phyloP scores from a whole-genome alignment of 2,888 invertebrate species.

The Mactromeris polynyma region DNA sequence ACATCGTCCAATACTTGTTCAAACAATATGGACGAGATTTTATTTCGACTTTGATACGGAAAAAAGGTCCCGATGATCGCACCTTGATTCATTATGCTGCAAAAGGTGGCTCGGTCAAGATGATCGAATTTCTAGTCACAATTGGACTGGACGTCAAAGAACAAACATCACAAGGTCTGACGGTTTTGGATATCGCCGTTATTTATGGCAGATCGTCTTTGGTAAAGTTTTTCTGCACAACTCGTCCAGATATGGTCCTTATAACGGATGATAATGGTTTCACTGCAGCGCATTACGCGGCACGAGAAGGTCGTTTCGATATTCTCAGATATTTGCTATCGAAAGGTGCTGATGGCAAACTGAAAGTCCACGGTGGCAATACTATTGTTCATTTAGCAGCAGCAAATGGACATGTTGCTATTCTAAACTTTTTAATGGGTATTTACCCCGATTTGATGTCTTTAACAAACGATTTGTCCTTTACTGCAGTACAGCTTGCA shows the following conservation, averaged over 20 bases:
- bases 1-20: slow-evolving; percentile 37
- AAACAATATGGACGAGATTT: slow-evolving; percentile 17
- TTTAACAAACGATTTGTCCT: slow-evolving; percentile 50
- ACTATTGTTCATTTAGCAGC: slow-evolving; percentile 66
- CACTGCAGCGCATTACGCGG: slow-evolving; percentile 60
- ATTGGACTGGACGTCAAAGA: slow-evolving; percentile 38
- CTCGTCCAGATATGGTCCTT: slow-evolving; percentile 40
- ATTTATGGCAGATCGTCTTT: slow-evolving; percentile 48
- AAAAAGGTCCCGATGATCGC: slow-evolving; percentile 48
- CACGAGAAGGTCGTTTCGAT: slow-evolving; percentile 59
- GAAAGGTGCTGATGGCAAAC: slow-evolving; percentile 28
- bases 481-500: slow-evolving; percentile 56
- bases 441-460: slow-evolving; percentile 44
- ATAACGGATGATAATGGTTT: slow-evolving; percentile 57
- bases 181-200: slow-evolving; percentile 57
- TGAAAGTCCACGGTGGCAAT: slow-evolving; percentile 48
- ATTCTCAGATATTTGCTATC: slow-evolving; percentile 39
- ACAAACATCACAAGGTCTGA: slow-evolving; percentile 51
- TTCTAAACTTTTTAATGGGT: slow-evolving; percentile 44
- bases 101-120: slow-evolving; percentile 40
- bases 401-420: slow-evolving; percentile 48
- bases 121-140: slow-evolving; percentile 53
- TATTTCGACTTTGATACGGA: slow-evolving; percentile 21
- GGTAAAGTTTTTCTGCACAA: slow-evolving; percentile 36
- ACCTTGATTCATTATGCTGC: slow-evolving; percentile 54